phyloP scores from a whole-genome alignment of 2,888 invertebrate genomes.

The Rhyacophila evoluta region DNA sequence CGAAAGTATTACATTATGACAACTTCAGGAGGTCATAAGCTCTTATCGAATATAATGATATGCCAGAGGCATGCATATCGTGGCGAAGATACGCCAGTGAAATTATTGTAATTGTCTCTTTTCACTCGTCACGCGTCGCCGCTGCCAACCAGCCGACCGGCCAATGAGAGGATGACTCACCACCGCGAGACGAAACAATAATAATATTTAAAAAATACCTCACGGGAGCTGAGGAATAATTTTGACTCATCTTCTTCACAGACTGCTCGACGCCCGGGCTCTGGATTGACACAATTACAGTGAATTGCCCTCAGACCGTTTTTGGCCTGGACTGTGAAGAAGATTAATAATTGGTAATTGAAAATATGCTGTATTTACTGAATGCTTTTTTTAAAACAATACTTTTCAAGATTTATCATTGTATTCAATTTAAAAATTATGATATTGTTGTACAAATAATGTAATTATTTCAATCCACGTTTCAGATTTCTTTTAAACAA shows the following conservation, averaged over 20 bases:
- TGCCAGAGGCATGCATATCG: background rate
- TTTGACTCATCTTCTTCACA: background rate
- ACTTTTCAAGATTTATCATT: background rate
- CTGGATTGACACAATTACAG: background rate
- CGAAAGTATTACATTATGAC: no score
- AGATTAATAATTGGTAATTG: no score
- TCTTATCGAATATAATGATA: no score
- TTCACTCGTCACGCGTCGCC: constrained; percentile 5
- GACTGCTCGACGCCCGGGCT: background rate
- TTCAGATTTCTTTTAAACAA: no score
- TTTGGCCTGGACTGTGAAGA: no score
- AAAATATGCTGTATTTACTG: no score
- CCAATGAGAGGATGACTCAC: background rate
- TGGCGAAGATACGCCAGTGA: background rate
- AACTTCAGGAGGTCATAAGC: no score
- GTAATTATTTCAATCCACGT: no score
- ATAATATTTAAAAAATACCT: background rate
- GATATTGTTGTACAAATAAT: no score
- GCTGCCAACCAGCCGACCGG: constrained; percentile 3
- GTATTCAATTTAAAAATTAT: background rate
- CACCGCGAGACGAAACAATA: background rate
- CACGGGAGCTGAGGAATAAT: background rate
- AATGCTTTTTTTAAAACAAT: background rate
- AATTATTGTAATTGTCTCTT: constrained; percentile 14
- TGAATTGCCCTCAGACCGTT: no score